phyloP scores from a whole-genome alignment of 2,888 invertebrate genomes.

The Branchellion lobata region DNA sequence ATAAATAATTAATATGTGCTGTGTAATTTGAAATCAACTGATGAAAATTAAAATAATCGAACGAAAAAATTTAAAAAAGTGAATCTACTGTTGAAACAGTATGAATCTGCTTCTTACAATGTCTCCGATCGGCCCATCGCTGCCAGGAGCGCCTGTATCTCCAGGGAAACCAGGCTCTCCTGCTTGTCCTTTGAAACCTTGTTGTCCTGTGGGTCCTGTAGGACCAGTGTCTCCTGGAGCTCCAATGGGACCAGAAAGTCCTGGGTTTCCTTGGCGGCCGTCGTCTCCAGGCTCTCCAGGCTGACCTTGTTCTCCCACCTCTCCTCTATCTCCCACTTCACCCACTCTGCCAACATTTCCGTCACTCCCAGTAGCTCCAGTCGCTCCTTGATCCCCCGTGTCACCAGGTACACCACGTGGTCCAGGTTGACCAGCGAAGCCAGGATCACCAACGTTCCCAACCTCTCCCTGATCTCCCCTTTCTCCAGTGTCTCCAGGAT shows the following conservation, averaged over 20 bases:
- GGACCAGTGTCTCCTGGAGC: slow-evolving; percentile 20
- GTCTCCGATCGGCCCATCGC: not conserved
- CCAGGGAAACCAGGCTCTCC: slow-evolving; percentile 33
- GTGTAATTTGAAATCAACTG: too few relatives aligned
- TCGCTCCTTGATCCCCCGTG: slow-evolving; percentile 34
- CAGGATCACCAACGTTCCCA: slow-evolving; percentile 41
- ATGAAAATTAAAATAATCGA: too few relatives aligned
- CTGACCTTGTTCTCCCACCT: slow-evolving; percentile 45
- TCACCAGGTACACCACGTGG: slow-evolving; percentile 35
- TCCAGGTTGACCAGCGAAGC: slow-evolving; percentile 42
- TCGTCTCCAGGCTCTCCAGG: not conserved
- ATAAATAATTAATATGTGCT: too few relatives aligned
- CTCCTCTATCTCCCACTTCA: slow-evolving; percentile 40
- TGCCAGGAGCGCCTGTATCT: slow-evolving; percentile 35
- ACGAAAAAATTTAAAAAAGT: too few relatives aligned
- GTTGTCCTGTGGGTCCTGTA: slow-evolving; percentile 31
- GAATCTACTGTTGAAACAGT: too few relatives aligned
- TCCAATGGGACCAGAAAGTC: slow-evolving; percentile 15
- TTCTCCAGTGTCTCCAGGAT: slow-evolving; percentile 35
- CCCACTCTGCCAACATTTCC: slow-evolving; percentile 41
- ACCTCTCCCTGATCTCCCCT: slow-evolving; percentile 37
- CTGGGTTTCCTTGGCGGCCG: not conserved
- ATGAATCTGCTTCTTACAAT: not conserved
- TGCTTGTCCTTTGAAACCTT: slow-evolving; percentile 33
- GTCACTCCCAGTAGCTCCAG: slow-evolving; percentile 46